Conservation (phyloP, 2,888 invertebrate species). For the Pristionchus entomophagus region DNA sequence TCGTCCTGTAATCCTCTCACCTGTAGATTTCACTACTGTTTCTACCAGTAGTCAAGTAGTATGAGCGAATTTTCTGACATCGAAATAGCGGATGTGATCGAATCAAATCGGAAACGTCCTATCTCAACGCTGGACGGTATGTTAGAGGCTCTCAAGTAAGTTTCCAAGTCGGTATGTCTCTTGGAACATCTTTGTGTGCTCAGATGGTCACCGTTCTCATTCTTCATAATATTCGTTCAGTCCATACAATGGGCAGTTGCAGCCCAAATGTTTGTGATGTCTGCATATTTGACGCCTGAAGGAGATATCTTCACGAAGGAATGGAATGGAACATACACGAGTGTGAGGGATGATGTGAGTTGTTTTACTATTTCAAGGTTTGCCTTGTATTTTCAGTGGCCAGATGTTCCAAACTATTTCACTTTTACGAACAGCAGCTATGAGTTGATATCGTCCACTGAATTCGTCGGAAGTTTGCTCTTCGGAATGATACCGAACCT, state of each 20-base stretch:
- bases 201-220: not conserved
- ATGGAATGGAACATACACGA: not conserved
- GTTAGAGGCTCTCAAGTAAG: not conserved
- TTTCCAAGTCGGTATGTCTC: not conserved
- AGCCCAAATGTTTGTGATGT: not conserved
- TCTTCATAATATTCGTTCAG: not conserved
- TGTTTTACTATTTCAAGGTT: not conserved
- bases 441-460: not conserved
- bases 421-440: too few relatives aligned
- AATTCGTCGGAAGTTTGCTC: not conserved
- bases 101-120: too few relatives aligned
- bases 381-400: not conserved
- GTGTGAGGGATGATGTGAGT: conserved; percentile 21
- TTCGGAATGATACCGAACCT: conserved; percentile 23
- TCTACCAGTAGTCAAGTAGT: not conserved
- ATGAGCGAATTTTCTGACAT: not conserved
- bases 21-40: not conserved
- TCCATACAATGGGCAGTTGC: not conserved
- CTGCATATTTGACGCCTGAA: not conserved
- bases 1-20: not conserved
- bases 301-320: not conserved
- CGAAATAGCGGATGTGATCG: not conserved
- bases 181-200: too few relatives aligned
- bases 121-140: not conserved
- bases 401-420: too few relatives aligned